phyloP scores from a whole-genome alignment of 2,888 invertebrate species.

The Agonum fuliginosum region DNA sequence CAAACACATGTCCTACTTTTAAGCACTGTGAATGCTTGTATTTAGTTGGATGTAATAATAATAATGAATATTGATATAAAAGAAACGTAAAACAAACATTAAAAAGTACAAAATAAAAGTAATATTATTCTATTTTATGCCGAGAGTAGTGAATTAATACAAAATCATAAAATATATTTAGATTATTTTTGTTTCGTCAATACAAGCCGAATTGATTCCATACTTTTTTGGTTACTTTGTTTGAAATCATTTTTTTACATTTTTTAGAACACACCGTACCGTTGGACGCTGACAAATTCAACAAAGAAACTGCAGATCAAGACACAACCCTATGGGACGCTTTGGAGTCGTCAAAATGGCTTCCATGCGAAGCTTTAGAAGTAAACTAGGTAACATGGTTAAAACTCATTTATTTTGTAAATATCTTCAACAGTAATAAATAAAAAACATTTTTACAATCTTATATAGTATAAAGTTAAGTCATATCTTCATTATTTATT shows the following conservation, averaged over 20 bases:
- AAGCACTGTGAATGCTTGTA: too few relatives aligned
- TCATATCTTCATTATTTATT: slow-evolving; percentile 11
- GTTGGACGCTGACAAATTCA: slow-evolving; percentile 84
- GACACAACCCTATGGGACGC: slow-evolving; percentile 88
- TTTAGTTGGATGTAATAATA: too few relatives aligned
- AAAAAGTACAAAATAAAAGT: too few relatives aligned
- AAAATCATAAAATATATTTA: too few relatives aligned
- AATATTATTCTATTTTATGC: too few relatives aligned
- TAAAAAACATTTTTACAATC: slow-evolving; percentile 45
- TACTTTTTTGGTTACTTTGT: slow-evolving; percentile 10
- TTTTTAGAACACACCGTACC: slow-evolving; percentile 83
- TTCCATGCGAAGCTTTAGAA: slow-evolving; percentile 85
- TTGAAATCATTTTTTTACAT: slow-evolving; percentile 35
- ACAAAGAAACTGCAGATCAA: slow-evolving; percentile 84
- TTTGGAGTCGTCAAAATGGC: slow-evolving; percentile 88
- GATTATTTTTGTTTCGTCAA: too few relatives aligned
- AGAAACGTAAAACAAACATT: too few relatives aligned
- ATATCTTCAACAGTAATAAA: slow-evolving; percentile 32
- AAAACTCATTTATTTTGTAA: slow-evolving; percentile 18
- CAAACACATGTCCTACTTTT: too few relatives aligned
- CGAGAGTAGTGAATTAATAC: too few relatives aligned
- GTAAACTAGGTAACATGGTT: slow-evolving; percentile 68
- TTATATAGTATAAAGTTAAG: slow-evolving; percentile 4
- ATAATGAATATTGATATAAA: too few relatives aligned
- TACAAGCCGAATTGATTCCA: too few relatives aligned